Evolutionary conservation across 2,888 invertebrate species (phyloP).

Genomic region (Syrphus vitripennis): DNA sequence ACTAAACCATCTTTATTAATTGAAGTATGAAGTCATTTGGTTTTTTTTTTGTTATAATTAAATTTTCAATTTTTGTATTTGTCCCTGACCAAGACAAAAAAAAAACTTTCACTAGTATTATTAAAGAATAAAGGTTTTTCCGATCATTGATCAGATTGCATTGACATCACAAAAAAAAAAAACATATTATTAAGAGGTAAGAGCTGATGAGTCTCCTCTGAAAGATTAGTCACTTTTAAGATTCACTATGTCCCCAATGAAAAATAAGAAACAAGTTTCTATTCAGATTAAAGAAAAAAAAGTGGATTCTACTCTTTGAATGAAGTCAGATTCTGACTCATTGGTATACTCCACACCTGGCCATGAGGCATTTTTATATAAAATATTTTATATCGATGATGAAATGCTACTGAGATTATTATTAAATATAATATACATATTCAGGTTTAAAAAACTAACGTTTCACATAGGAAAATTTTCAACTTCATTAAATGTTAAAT

Average conservation of each 20-base stretch:
- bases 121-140: not conserved
- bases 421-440: not conserved
- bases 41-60: not conserved
- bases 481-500: too few species aligned
- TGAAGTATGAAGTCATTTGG: not conserved
- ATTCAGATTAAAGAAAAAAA: too few species aligned
- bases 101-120: not conserved
- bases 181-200: not conserved
- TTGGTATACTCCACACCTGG: slow-evolving; percentile 1
- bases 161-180: not conserved
- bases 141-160: not conserved
- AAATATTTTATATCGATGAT: slow-evolving; percentile 9
- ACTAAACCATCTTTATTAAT: not conserved
- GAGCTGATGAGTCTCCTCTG: not conserved
- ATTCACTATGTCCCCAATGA: not conserved
- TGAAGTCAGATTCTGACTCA: slow-evolving; percentile 46
- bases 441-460: not conserved
- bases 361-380: slow-evolving; percentile 29
- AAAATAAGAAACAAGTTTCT: slow-evolving; percentile 22
- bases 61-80: not conserved
- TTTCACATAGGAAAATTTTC: too few species aligned
- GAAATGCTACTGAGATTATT: not conserved
- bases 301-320: slow-evolving; percentile 7
- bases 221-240: not conserved
- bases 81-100: not conserved